Evolutionary conservation across 2,797 vertebrate species (phyloP).

Genomic region (Lagodon rhomboides): DNA sequence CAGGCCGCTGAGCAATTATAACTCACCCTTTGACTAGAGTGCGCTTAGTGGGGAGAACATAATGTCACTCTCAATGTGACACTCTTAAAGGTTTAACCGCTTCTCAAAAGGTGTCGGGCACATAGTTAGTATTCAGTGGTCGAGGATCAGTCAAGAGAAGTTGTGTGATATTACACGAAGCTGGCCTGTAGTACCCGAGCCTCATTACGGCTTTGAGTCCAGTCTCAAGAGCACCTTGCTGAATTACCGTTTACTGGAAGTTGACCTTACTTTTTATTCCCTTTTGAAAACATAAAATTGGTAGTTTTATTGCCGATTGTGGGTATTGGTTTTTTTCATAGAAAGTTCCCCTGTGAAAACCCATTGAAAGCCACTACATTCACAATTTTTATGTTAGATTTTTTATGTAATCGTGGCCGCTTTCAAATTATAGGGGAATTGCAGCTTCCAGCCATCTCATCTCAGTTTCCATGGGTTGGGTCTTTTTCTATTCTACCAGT

Average conservation of each 20-base stretch:
- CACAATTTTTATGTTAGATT: not conserved
- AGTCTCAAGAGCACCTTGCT: not conserved
- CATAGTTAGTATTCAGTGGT: conserved; percentile 12
- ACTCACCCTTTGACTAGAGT: conserved; percentile 36
- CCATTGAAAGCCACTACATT: not conserved
- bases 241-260: not conserved
- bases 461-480: not conserved
- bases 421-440: not conserved
- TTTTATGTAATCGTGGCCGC: not conserved
- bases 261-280: not conserved
- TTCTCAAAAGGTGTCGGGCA: conserved; percentile 45
- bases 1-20: conserved; percentile 58
- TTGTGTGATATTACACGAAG: conserved; percentile 1
- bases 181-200: not conserved
- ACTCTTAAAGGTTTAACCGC: conserved; percentile 48
- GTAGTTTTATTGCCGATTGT: not conserved
- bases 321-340: not conserved
- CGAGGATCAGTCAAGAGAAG: conserved; percentile 12
- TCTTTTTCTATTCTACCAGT: not conserved
- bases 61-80: conserved; percentile 37
- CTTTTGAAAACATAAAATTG: not conserved
- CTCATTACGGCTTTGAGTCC: not conserved
- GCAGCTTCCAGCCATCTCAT: not conserved
- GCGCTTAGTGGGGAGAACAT: conserved; percentile 35
- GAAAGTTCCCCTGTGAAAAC: not conserved